Evolutionary conservation across 2,888 invertebrate genomes (phyloP), one percentile per base, ranked within the genome.

Genomic region (Ormyrus rosae): DNA sequence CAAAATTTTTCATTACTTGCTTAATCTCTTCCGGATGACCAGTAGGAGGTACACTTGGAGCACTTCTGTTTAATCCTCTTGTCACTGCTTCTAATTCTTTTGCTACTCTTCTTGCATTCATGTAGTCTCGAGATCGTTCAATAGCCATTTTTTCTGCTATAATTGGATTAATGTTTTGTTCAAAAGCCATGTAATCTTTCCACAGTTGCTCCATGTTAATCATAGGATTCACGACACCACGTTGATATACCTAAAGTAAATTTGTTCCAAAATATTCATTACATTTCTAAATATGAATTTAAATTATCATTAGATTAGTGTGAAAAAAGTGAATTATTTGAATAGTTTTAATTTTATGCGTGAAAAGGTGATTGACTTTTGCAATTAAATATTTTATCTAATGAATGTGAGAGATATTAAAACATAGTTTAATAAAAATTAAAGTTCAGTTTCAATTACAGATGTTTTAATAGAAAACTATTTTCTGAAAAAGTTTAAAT

Each of bases 111-210:
- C 98, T 93, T 0, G 99, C 98, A 91, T 98, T 98, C 97, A 98
- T 98, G 89, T 99, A 99, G 87, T 99, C 99, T 55, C 98, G 94
- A 61, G 97, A 97, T 48, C 98, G 92, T 90, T 99, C 99, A 89
- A 96, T 96, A 11, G 98, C 98, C 97, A 99, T 98, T 90, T 99
- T 97, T 89, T 99, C 99, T 0, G 99, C 98, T 84, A 97, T 95
- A 84, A 96, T 94, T 3, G 95, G 94, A 91, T 97, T 97, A 80
- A 98, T 97, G 84, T 95, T 95, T 91, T 98, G 96, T 91, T 99
- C 99, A 88, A 98, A 99, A 0, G 95, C 94, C 85, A 99, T 98
- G 91, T 99, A 99, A 87, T 99, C 99, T 88, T 98, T 98, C 97
- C 97, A 97, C 34, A 99, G 92, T 0, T 96, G 95, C 89, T 99